Conservation (phyloP, 2,797 vertebrate genomes). For the Cryptoprocta ferox region DNA sequence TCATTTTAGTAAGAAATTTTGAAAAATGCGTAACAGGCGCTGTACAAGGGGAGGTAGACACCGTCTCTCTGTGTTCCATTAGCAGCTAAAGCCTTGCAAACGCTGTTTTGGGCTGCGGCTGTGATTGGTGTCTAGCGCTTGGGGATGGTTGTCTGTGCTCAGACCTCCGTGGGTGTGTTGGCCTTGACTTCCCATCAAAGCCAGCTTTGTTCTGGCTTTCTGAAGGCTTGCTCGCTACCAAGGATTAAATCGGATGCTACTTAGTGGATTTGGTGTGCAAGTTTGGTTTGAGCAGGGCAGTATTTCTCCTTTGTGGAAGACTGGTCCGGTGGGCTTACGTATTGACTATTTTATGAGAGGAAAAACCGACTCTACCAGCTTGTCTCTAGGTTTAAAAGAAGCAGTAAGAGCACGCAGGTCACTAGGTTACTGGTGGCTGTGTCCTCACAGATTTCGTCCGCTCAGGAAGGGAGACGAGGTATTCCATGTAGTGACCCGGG, state of each 20-base stretch:
- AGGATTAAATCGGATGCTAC: neutral
- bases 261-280: neutral
- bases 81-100: neutral
- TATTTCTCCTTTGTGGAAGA: neutral
- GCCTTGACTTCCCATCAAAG: neutral
- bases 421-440: neutral
- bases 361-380: neutral
- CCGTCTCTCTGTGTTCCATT: no score
- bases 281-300: neutral
- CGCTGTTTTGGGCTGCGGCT: neutral
- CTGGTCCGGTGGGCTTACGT: neutral
- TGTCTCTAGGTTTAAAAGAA: neutral
- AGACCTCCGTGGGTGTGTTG: neutral
- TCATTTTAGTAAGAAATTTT: neutral
- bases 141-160: neutral
- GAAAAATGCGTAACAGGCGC: neutral
- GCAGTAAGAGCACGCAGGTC: neutral
- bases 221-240: neutral
- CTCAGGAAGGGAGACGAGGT: neutral
- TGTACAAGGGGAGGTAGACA: neutral
- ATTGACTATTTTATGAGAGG: neutral
- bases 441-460: neutral
- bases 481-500: no score
- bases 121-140: neutral
- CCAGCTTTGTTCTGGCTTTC: neutral